A percentile compares a stretch with the other conserved stretches of the same genome.
These are phyloP conservation scores for Andrena praecox DNA, from an alignment of 2,888 invertebrate genomes.

Conservation along the genomic window DNA sequence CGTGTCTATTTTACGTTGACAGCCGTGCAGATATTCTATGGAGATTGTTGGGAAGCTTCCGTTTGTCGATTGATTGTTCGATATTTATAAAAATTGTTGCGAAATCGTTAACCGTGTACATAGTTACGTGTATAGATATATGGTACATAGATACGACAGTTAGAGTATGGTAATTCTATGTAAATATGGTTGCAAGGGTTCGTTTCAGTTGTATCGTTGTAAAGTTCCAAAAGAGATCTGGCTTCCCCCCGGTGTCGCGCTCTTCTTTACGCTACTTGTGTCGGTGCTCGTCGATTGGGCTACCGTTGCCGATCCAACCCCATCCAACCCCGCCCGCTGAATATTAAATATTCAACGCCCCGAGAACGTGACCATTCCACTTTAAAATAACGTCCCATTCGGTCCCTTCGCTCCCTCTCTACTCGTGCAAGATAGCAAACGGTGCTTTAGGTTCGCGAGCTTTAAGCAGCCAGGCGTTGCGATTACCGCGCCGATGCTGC, in stretches of 20 bases:
- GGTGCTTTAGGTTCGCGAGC: no score
- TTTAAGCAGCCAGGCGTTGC: no score
- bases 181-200: background rate
- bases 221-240: background rate
- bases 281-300: no score
- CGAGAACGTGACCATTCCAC: no score
- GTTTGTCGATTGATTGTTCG: conserved; percentile 35
- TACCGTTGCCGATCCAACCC: no score
- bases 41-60: conserved; percentile 41
- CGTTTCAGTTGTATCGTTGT: background rate
- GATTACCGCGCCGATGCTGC: no score
- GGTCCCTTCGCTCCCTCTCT: background rate
- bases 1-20: conserved; percentile 52
- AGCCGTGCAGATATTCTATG: conserved; percentile 50
- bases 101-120: conserved; percentile 48
- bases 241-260: background rate
- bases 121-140: conserved; percentile 32
- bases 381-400: background rate
- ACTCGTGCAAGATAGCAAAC: background rate
- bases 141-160: conserved; percentile 12
- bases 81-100: conserved; percentile 48
- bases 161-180: background rate
- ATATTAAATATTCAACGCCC: no score
- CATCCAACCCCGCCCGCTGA: no score
- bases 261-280: background rate